phyloP scores from a whole-genome alignment of 2,113 vertebrate genomes.

The Platycercus adscitus region DNA sequence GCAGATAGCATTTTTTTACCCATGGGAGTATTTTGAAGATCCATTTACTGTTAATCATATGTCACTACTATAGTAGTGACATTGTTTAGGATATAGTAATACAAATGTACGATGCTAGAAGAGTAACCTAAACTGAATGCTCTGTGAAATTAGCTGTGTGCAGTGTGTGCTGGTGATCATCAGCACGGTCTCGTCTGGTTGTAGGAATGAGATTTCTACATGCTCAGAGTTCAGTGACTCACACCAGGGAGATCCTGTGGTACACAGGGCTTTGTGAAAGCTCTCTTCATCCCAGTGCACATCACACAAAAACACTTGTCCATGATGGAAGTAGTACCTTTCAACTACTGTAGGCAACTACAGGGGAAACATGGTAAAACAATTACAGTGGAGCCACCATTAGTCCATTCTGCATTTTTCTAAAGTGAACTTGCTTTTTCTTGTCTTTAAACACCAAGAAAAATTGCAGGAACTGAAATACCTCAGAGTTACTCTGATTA shows the following conservation, averaged over 20 bases:
- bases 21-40: background rate
- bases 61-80: background rate
- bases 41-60: background rate
- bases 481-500: background rate
- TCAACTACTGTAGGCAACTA: background rate
- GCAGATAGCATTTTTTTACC: background rate
- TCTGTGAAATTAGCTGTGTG: background rate
- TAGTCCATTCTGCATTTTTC: background rate
- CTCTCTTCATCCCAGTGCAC: background rate
- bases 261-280: background rate
- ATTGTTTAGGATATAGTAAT: background rate
- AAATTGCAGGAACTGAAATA: background rate
- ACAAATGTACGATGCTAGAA: background rate
- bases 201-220: background rate
- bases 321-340: background rate
- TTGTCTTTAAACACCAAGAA: constrained; percentile 3
- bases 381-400: background rate
- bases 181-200: background rate
- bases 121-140: background rate
- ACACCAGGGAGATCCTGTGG: background rate
- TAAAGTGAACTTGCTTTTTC: background rate
- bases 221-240: background rate
- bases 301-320: background rate
- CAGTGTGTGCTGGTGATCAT: accelerated
- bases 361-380: background rate